Percentiles rank a stretch among this genome's conserved stretches.
Evolutionary conservation across 2,113 vertebrate genomes (phyloP).

Genomic region (Neogale vison): DNA sequence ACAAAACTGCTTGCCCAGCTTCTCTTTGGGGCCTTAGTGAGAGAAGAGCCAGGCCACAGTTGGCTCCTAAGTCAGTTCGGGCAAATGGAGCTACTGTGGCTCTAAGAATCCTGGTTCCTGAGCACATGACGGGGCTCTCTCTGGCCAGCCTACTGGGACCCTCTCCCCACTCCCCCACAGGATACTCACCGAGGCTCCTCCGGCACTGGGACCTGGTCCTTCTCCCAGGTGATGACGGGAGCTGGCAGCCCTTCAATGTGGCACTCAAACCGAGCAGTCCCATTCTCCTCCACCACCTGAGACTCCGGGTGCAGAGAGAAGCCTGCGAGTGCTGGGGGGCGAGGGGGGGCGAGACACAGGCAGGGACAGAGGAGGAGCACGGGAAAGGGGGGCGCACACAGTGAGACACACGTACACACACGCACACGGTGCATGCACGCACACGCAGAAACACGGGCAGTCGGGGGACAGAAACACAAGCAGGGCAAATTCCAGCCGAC

Average conservation of each 20-base stretch:
- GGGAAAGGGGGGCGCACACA: neutral
- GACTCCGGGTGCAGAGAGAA: conserved; percentile 92
- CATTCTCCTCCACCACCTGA: conserved; percentile 89
- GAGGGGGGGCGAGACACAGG: neutral
- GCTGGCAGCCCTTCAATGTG: conserved; percentile 91
- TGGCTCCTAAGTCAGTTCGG: neutral
- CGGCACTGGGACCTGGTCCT: conserved; percentile 86
- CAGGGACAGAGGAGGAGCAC: neutral
- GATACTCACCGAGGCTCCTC: conserved; percentile 88
- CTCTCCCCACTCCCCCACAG: neutral
- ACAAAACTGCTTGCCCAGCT: neutral
- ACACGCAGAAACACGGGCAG: too few species aligned
- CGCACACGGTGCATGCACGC: too few species aligned
- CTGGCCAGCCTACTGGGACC: neutral
- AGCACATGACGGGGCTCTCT: neutral
- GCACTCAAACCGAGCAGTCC: conserved; percentile 93
- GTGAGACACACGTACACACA: neutral
- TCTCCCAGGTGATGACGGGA: conserved; percentile 95
- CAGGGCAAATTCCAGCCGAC: neutral
- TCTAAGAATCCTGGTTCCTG: neutral
- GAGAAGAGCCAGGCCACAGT: neutral
- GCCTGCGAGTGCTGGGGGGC: conserved; percentile 86
- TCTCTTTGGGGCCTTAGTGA: neutral
- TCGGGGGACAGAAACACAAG: neutral
- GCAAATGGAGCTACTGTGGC: neutral